Evolutionary conservation across 2,888 invertebrate species (phyloP), one percentile per base, ranked within the genome.

Genomic region (Elysia crispata): DNA sequence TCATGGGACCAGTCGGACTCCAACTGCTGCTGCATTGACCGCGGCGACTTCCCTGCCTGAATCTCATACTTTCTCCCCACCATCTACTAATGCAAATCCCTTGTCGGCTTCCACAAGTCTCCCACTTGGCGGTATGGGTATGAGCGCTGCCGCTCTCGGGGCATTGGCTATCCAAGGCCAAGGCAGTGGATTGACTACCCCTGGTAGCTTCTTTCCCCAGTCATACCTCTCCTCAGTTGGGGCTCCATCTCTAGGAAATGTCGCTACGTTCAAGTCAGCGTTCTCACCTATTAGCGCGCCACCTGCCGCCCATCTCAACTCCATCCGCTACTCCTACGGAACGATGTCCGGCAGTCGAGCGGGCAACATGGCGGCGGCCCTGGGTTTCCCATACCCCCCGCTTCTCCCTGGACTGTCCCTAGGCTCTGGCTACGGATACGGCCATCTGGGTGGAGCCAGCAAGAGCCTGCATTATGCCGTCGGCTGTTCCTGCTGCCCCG

Each of bases 221-320:
- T 25, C 82, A 1, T 85, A 86, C 73, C 73, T 86, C 30, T 41
- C 41, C 41, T 41, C 41, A 41, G 41, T 11, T 11, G 41, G 41
- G 11, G 72, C 83, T 25, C 79, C 87, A 8, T 75, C 84, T 8
- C 79, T 87, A 18, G 76, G 78, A 41, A 84, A 84, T 8, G 83
- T 83, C 31, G 78, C 86, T 25, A 83, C 85, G 28, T 85, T 90
- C 77, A 90, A 91, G 83, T 91, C 90, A 23, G 91, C 91, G 50
- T 91, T 91, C 83, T 91, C 91, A 11, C 91, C 91, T 0, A 90
- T 90, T 77, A 85, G 86, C 23, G 77, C 86, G 15, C 83, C 88
- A 28, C 86, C 86, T 25, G 86, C 86, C n/a, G 87, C 88, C 0
- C 88, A 86, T 28, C 80, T 89, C 54, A 87, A 86, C 83, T 86